Conservation (phyloP, 1,140 invertebrate genomes). For the Cotesia chilonis region DNA sequence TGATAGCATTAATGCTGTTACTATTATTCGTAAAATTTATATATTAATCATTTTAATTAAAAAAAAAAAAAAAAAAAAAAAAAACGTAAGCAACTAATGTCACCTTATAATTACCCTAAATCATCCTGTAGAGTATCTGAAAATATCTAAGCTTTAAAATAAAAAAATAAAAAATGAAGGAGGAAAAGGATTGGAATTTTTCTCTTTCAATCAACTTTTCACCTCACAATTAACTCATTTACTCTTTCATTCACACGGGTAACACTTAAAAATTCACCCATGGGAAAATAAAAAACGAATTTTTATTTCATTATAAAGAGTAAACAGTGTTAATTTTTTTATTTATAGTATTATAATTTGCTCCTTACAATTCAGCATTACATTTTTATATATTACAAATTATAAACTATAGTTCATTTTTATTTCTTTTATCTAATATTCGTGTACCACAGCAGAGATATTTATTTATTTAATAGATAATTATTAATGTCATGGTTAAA, state of each 20-base stretch:
- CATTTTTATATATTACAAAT: conserved; percentile 42
- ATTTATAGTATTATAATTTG: conserved; percentile 31
- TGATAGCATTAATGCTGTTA: background rate
- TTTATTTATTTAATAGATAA: background rate
- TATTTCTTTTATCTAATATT: conserved; percentile 13
- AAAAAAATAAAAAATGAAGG: background rate
- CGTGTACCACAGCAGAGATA: conserved; percentile 15
- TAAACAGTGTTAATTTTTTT: conserved; percentile 41
- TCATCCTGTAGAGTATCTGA: too few species aligned
- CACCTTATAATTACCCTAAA: too few species aligned
- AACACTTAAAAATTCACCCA: background rate
- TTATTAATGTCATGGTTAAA: conserved; percentile 23
- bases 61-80: too few species aligned
- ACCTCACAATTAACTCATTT: conserved; percentile 2
- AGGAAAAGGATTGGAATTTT: background rate
- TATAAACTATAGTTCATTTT: conserved; percentile 14
- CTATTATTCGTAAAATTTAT: too few species aligned
- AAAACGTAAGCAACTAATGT: too few species aligned
- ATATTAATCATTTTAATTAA: background rate
- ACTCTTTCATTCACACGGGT: conserved; percentile 9
- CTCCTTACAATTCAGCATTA: conserved; percentile 36
- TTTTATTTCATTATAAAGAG: conserved; percentile 29
- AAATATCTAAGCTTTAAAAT: background rate
- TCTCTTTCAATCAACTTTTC: too few species aligned
- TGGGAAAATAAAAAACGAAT: background rate